Base-by-base conservation (phyloP, 2,113 vertebrate genomes). In the Oncorhynchus clarkii region DNA sequence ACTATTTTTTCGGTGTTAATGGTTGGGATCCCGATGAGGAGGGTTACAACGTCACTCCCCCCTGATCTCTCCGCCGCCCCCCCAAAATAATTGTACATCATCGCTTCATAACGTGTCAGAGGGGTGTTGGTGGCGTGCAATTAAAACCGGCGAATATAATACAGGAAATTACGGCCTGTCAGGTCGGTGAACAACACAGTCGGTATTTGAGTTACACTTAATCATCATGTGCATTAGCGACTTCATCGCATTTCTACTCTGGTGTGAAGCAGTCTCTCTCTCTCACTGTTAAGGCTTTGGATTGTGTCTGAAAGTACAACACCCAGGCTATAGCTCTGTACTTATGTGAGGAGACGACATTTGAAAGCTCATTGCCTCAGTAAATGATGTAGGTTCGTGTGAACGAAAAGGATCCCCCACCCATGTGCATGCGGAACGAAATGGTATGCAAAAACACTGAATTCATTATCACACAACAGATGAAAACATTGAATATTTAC, bases 121-220 rank as follows among this genome's bases (percentile, higher is more conserved):
- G 95, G 83, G 95, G 97, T 95, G 95, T 96, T 95, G 95, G 95
- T 96, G 96, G 95, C 94, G 94, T 96, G 97, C 96, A 98, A 97
- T 98, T 98, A 97, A 98, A 97, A 88, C 96, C 31, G 93, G 94
- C 94, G 94, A 97, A 97, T 97, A 97, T 97, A 98, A 97, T 97
- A 96, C 96, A 96, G 94, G 96, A 97, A 97, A 98, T 97, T 97
- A 98, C 96, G 95, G 97, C 95, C 96, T 97, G 97, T 98, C 97
- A 97, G 94, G 94, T 95, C 95, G 93, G 95, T 90, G 88, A 97
- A 98, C 96, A 98, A 98, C 97, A 98, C 95, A 95, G 95, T 95
- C 95, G 94, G 96, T 97, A 95, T 97, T 98, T 97, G 96, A 98
- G 96, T 98, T 97, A 97, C 95, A 97, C 96, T 97, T 98, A 97